Evolutionary conservation across 2,113 vertebrate genomes (phyloP).

Genomic region (Tyto alba): DNA sequence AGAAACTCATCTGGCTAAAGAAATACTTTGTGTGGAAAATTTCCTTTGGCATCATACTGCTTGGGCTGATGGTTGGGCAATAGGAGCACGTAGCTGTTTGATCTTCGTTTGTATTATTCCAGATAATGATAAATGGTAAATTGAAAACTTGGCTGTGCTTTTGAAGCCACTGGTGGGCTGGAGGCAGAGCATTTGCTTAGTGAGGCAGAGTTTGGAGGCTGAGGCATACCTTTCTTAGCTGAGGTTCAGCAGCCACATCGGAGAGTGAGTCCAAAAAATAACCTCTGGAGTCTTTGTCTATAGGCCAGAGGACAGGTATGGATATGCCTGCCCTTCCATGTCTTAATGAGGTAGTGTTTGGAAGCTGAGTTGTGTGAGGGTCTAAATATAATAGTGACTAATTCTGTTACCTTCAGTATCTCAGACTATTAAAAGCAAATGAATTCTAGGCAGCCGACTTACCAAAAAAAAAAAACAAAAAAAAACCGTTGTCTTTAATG

Average conservation of each 20-base stretch:
- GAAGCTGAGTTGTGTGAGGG: neutral
- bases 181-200: neutral
- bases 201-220: neutral
- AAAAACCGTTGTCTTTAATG: constrained; percentile 25
- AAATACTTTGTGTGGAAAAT: neutral
- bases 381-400: neutral
- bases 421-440: neutral
- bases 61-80: neutral
- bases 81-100: neutral
- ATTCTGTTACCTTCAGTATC: neutral
- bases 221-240: neutral
- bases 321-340: neutral
- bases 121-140: neutral
- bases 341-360: neutral
- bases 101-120: neutral
- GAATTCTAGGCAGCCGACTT: neutral
- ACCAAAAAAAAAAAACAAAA: neutral
- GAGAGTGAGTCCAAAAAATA: neutral
- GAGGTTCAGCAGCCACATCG: neutral
- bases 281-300: neutral
- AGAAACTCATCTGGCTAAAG: neutral
- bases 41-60: neutral
- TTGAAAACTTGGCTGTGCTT: neutral
- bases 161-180: neutral
- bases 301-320: neutral